A percentile compares a stretch with the other conserved stretches of the same genome.
Conservation (phyloP, 2,113 vertebrate genomes). For the Coryphaenoides rupestris region DNA sequence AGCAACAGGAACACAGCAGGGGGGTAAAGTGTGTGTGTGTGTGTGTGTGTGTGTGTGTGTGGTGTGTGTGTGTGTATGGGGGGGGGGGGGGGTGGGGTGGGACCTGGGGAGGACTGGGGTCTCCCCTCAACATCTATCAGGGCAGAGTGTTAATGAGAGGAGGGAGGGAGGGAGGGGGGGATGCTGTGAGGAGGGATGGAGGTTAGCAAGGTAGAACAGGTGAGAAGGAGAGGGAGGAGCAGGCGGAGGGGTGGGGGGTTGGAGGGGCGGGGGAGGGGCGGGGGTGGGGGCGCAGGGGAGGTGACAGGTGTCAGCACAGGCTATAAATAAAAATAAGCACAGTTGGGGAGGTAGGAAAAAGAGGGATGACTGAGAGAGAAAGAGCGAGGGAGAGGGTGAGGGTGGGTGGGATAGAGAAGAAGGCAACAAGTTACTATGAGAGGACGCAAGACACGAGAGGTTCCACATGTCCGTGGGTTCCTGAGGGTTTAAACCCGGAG, state of each 20-base stretch:
- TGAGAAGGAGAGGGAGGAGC: neutral
- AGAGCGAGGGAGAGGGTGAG: neutral
- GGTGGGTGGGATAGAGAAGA: no score
- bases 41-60: slow-evolving; percentile 6
- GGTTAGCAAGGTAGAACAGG: neutral
- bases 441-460: no score
- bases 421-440: no score
- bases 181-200: neutral
- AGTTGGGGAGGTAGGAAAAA: no score
- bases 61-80: neutral
- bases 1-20: no score
- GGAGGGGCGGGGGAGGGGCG: neutral
- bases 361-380: neutral
- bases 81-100: slow-evolving; percentile 1
- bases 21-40: neutral
- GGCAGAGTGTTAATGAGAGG: slow-evolving; percentile 59
- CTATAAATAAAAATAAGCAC: no score
- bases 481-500: no score
- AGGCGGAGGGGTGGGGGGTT: neutral
- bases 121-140: slow-evolving; percentile 49
- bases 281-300: no score
- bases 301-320: no score
- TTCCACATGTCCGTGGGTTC: no score
- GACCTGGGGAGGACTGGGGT: slow-evolving; percentile 19
- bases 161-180: neutral